Conservation (phyloP, 2,888 invertebrate genomes). For the Tetrapedia diversipes region DNA sequence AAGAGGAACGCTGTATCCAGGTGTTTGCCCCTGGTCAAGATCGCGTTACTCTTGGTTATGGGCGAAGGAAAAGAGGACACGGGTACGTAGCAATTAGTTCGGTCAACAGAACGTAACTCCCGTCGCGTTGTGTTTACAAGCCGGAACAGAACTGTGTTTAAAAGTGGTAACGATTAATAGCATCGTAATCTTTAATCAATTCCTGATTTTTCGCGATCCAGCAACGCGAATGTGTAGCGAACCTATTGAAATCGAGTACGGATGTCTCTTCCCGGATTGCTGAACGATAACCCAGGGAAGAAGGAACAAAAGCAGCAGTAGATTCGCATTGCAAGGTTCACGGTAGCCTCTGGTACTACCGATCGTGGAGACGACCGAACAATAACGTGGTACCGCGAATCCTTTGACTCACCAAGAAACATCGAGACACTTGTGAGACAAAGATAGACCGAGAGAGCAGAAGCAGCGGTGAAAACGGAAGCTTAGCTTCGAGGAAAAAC, state of each 20-base stretch:
- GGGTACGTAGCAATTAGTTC: background rate
- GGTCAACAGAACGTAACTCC: background rate
- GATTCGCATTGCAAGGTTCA: slow-evolving; percentile 60
- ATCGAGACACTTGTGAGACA: background rate
- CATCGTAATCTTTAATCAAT: slow-evolving; percentile 25
- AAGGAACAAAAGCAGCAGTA: no score
- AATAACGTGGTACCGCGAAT: slow-evolving; percentile 15
- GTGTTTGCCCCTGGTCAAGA: no score
- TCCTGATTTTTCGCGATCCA: slow-evolving; percentile 21
- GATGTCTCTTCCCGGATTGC: no score
- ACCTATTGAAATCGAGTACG: no score
- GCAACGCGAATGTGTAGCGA: background rate
- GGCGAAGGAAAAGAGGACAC: no score
- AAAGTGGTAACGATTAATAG: slow-evolving; percentile 21
- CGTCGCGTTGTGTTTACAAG: no score
- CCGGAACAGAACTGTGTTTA: no score
- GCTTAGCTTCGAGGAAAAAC: slow-evolving; percentile 34
- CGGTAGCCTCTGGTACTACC: slow-evolving; percentile 53
- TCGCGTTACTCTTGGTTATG: no score
- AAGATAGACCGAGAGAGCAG: background rate
- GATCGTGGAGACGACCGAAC: no score
- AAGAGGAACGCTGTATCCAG: no score
- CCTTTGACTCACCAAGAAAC: slow-evolving; percentile 13
- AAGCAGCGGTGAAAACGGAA: slow-evolving; percentile 1
- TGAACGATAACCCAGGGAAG: slow-evolving; percentile 67